Conservation (phyloP, 2,797 vertebrate genomes). For the Percopsis omiscomaycus region DNA sequence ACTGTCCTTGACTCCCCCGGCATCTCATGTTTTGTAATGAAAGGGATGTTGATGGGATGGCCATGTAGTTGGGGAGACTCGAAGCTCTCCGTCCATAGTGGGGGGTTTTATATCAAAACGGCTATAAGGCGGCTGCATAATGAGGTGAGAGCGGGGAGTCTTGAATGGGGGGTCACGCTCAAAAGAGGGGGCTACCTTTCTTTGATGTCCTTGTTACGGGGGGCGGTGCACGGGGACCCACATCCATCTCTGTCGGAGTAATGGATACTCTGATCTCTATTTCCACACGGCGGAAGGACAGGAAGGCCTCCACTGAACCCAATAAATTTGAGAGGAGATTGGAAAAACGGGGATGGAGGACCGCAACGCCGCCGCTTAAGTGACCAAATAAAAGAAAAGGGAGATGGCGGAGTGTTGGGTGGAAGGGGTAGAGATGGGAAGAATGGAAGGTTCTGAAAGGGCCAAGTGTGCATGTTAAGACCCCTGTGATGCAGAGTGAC, state of each 20-base stretch:
- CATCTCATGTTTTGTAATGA: slow-evolving; percentile 91
- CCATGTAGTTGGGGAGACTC: slow-evolving; percentile 80
- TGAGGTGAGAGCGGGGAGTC: slow-evolving; percentile 83
- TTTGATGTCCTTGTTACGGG: slow-evolving; percentile 85
- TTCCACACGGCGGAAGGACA: slow-evolving; percentile 83
- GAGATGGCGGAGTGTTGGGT: slow-evolving; percentile 52
- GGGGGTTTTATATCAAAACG: slow-evolving; percentile 85
- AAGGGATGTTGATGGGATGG: slow-evolving; percentile 86
- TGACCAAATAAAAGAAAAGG: slow-evolving; percentile 74
- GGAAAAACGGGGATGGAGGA: slow-evolving; percentile 83
- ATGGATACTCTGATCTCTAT: slow-evolving; percentile 88
- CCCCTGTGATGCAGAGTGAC: slow-evolving; percentile 66
- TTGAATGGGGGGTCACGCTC: slow-evolving; percentile 79
- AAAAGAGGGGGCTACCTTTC: slow-evolving; percentile 83
- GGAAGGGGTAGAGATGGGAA: slow-evolving; percentile 58
- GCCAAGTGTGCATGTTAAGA: slow-evolving; percentile 3
- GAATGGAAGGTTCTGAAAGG: slow-evolving; percentile 64
- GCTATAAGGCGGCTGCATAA: slow-evolving; percentile 85
- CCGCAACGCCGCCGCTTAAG: slow-evolving; percentile 78
- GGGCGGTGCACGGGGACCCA: slow-evolving; percentile 75
- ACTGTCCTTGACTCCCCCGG: slow-evolving; percentile 84
- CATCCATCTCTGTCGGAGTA: slow-evolving; percentile 87
- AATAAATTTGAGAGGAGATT: slow-evolving; percentile 88
- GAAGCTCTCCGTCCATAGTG: slow-evolving; percentile 75
- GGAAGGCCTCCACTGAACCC: slow-evolving; percentile 86